Evolutionary conservation across 2,113 vertebrate species (phyloP).

Genomic region (Tricholaema leucomelas): DNA sequence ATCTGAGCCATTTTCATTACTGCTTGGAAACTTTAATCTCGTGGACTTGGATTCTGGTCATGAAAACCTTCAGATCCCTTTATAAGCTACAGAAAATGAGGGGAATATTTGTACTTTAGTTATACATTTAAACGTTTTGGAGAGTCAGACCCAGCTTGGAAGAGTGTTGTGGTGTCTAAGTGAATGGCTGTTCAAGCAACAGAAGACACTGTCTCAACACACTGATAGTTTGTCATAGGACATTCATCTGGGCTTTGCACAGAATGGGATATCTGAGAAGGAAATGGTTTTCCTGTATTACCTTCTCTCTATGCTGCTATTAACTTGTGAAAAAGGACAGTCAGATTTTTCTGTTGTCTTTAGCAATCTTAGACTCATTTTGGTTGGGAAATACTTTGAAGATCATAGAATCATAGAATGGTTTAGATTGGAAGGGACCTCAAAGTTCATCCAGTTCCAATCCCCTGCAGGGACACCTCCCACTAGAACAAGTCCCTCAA

Average conservation of each 20-base stretch:
- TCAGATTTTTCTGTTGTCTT: background rate
- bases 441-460: no score
- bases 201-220: background rate
- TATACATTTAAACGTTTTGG: conserved; percentile 26
- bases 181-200: background rate
- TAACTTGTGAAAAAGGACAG: background rate
- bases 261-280: background rate
- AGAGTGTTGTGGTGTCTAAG: background rate
- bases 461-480: no score
- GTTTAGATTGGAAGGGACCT: no score
- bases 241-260: background rate
- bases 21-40: conserved; percentile 59
- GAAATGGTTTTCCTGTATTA: background rate
- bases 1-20: conserved; percentile 61
- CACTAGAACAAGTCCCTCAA: no score
- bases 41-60: conserved; percentile 3
- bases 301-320: background rate
- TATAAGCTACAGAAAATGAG: conserved; percentile 22
- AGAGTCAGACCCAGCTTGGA: background rate
- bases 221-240: background rate
- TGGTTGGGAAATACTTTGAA: no score
- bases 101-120: conserved; percentile 51
- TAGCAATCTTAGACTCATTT: no score
- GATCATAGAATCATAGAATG: no score
- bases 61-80: conserved; percentile 40